A percentile compares a stretch with the other conserved stretches of the same genome.
These are phyloP conservation scores for Spinus pinus DNA, from an alignment of 2,797 vertebrate genomes.

Conservation along the genomic window DNA sequence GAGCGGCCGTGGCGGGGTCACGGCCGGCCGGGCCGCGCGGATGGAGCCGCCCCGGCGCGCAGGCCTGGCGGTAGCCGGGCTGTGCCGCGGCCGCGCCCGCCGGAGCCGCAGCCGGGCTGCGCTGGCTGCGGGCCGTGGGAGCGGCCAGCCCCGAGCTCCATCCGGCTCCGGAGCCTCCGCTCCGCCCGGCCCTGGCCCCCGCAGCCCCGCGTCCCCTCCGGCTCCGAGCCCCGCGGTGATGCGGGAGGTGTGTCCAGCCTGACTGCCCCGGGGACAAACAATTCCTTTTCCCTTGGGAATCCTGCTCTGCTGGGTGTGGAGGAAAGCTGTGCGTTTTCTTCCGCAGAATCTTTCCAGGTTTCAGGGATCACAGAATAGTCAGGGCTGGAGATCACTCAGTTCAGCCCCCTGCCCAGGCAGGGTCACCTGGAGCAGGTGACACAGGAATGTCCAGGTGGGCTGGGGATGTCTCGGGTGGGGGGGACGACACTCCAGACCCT, in stretches of 20 bases:
- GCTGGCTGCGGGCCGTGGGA: background rate
- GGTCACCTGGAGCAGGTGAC: background rate
- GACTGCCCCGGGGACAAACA: fast-evolving
- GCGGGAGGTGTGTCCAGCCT: background rate
- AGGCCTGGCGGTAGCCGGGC: too few species aligned
- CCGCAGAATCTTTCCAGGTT: fast-evolving
- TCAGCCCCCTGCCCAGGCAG: fast-evolving
- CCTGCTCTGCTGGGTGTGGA: fast-evolving
- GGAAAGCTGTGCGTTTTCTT: fast-evolving
- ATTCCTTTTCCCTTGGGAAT: fast-evolving
- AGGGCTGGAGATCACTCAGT: background rate
- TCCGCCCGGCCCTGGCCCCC: too few species aligned
- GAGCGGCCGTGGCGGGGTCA: fast-evolving
- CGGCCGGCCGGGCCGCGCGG: background rate
- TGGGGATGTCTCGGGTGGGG: background rate
- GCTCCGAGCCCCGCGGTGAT: background rate
- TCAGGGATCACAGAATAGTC: fast-evolving
- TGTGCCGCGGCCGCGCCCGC: too few species aligned
- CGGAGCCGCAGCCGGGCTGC: too few species aligned
- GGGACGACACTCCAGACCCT: background rate
- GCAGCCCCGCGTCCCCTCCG: background rate
- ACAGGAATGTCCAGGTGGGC: background rate
- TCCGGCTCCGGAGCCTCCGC: background rate
- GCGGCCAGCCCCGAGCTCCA: background rate
- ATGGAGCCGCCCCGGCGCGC: background rate